Base-by-base conservation (phyloP, 2,113 vertebrate genomes). In the Phalacrocorax brasilianus region DNA sequence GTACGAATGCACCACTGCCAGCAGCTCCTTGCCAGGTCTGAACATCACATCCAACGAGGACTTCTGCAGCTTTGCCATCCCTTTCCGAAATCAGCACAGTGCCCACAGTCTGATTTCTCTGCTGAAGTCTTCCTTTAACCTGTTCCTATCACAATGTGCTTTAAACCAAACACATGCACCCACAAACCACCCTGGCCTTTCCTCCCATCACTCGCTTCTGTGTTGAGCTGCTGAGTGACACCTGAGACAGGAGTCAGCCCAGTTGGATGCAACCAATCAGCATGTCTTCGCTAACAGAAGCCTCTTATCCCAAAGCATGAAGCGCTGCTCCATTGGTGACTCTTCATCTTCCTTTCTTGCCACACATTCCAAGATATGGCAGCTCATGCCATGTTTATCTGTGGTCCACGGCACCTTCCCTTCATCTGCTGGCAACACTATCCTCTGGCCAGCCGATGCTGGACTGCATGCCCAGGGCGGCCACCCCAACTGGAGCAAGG, bases 391-490 rank as follows among this genome's bases (percentile, higher is more conserved):
- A 8, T 0, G 6, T 52, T 76, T 53, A 40, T 44, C 24, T 66
- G 22, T 13, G 56, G 22, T n/a, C 56, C 35, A 45, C 3, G 4
- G 50, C 56, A 75, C 56, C 75, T 32, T 59, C 52, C 67, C 45
- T 47, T 47, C 14, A 14, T 8, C 19, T 47, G 45, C 45, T 47
- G 45, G 45, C 19, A 47, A 47, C 45, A 71, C 56, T 71, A 27
- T 59, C 52, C 67, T 58, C 68, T 2, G 2, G 49, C n/a, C 76
- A 70, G 27, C 38, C 0, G 0, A 82, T 32, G 50, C 18, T 40
- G 32, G 38, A 70, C 18, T 19, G 27, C 24, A 3, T 1, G 0
- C 23, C 49, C n/a, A 44, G 22, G 4, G 5, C 3, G 11, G 49
- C 30, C 33, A 82, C 24, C 28, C 15, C 28, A 89, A 27, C 26